A percentile compares a stretch with the other conserved stretches of the same genome.
Evolutionary conservation across 2,888 invertebrate genomes (phyloP).

Genomic region (Candidula unifasciata): DNA sequence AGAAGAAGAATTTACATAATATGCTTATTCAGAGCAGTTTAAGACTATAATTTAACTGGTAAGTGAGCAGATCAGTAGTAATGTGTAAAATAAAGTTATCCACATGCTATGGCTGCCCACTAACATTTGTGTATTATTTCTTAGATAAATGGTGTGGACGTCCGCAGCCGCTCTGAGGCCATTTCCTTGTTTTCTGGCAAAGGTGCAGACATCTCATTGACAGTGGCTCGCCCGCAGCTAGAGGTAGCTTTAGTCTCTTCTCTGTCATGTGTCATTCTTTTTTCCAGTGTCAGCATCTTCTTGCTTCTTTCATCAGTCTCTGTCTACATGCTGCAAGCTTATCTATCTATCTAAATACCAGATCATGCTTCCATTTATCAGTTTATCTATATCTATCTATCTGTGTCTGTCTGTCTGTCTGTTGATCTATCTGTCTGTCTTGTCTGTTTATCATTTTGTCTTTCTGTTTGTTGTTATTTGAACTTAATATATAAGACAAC

Average conservation of each 20-base stretch:
- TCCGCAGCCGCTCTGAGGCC: slow-evolving; percentile 77
- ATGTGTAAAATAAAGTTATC: too few relatives aligned
- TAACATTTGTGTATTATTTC: not conserved
- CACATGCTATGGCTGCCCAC: not conserved
- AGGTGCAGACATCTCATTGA: slow-evolving; percentile 73
- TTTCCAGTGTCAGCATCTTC: not conserved
- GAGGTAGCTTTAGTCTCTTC: slow-evolving; percentile 60
- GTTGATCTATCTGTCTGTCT: too few relatives aligned
- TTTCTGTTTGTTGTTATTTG: too few relatives aligned
- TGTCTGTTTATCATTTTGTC: too few relatives aligned
- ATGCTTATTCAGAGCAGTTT: too few relatives aligned
- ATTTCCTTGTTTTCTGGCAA: slow-evolving; percentile 76
- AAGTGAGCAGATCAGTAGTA: too few relatives aligned
- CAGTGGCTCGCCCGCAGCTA: slow-evolving; percentile 75
- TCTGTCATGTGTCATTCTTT: not conserved
- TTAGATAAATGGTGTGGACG: slow-evolving; percentile 77
- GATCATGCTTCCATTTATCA: too few relatives aligned
- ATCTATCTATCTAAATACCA: too few relatives aligned
- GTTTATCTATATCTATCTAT: not conserved
- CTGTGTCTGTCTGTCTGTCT: not conserved
- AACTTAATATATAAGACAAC: too few relatives aligned
- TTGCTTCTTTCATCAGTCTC: not conserved
- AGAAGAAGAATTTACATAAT: too few relatives aligned
- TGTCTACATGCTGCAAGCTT: not conserved
- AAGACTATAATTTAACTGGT: too few relatives aligned